phyloP scores from a whole-genome alignment of 2,797 vertebrate genomes.

The Cynodonichthys magdalenae region DNA sequence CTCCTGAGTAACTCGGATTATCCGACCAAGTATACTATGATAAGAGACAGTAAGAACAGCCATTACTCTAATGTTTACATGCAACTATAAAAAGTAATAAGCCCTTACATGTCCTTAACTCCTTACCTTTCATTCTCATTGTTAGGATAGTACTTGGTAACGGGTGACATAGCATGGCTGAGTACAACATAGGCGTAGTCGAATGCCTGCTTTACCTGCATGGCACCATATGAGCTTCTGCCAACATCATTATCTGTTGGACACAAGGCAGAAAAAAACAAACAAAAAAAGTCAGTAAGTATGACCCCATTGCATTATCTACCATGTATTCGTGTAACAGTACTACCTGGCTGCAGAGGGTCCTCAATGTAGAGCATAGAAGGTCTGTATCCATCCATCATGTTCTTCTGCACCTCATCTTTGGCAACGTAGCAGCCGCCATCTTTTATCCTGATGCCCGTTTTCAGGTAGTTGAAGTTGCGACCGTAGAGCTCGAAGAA shows the following conservation, averaged over 20 bases:
- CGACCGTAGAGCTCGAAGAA: conserved; percentile 99
- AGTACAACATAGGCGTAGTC: conserved; percentile 96
- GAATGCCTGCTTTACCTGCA: conserved; percentile 99
- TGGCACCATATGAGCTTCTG: conserved; percentile 96
- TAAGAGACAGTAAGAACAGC: not conserved
- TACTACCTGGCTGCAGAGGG: conserved; percentile 92
- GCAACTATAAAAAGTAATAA: not conserved
- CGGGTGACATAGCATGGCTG: conserved; percentile 93
- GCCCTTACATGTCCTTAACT: conserved; percentile 3
- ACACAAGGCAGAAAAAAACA: conserved; percentile 2
- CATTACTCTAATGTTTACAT: not conserved
- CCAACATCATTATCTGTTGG: conserved; percentile 93
- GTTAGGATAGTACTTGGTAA: conserved; percentile 96
- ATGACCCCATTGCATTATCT: not conserved
- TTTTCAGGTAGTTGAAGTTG: conserved; percentile 98
- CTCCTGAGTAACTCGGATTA: conserved; percentile 95
- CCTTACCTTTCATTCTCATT: conserved; percentile 91
- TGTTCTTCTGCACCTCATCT: conserved; percentile 96
- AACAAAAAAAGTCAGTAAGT: not conserved
- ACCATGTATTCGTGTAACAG: not conserved
- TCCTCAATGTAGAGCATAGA: conserved; percentile 99
- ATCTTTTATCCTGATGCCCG: conserved; percentile 97
- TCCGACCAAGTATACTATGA: conserved; percentile 92
- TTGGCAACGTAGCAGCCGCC: conserved; percentile 98
- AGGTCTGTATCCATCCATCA: conserved; percentile 96